These are phyloP conservation scores for Charanyca ferruginea DNA, from an alignment of 2,888 invertebrate genomes.

Conservation along the genomic window DNA sequence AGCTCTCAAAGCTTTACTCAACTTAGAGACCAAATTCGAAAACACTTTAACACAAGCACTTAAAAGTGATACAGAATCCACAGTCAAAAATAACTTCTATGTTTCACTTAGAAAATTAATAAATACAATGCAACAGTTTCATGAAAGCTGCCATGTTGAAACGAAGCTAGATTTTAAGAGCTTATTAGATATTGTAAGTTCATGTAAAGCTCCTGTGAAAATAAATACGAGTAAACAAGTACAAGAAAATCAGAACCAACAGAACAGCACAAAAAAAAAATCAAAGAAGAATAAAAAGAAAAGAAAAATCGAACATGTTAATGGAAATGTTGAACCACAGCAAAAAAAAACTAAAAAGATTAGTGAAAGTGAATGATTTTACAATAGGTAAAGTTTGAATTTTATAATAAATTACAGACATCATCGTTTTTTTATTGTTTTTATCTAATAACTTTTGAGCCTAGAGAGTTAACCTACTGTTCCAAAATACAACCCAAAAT, in stretches of 20 bases:
- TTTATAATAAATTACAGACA: conserved; percentile 51
- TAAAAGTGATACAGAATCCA: conserved; percentile 77
- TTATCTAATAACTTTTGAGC: not conserved
- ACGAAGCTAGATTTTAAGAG: conserved; percentile 78
- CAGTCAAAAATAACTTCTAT: conserved; percentile 91
- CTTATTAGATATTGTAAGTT: conserved; percentile 73
- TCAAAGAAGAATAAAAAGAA: conserved; percentile 81
- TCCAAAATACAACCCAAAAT: too few species aligned
- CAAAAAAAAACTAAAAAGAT: conserved; percentile 75
- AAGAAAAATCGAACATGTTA: conserved; percentile 76
- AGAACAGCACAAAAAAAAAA: conserved; percentile 63
- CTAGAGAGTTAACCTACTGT: too few species aligned
- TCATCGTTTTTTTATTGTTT: not conserved
- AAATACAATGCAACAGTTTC: conserved; percentile 86
- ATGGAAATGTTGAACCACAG: conserved; percentile 75
- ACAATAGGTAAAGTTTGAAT: conserved; percentile 28
- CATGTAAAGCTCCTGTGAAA: conserved; percentile 76
- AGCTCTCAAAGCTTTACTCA: conserved; percentile 76
- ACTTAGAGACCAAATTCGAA: conserved; percentile 88
- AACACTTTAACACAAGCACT: conserved; percentile 82
- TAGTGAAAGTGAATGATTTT: conserved; percentile 69
- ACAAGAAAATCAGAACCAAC: conserved; percentile 63
- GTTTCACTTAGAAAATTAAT: conserved; percentile 89
- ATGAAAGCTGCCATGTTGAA: conserved; percentile 81
- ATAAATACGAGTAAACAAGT: conserved; percentile 67